phyloP scores from a whole-genome alignment of 2,888 invertebrate genomes.

The Dicyrtoma fusca region DNA sequence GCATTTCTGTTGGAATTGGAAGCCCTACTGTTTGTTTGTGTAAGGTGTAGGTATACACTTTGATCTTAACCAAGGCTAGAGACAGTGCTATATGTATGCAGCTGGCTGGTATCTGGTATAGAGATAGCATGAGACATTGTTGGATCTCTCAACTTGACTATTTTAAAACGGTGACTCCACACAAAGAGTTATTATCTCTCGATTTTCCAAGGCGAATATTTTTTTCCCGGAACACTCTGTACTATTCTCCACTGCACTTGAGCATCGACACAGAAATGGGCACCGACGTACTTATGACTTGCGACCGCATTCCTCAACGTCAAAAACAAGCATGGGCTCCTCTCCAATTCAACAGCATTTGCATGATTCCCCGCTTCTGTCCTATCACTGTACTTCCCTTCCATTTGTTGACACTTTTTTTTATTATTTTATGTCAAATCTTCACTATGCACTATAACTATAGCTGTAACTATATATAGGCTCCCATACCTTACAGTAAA shows the following conservation, averaged over 20 bases:
- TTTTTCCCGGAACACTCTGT: no score
- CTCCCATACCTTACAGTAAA: no score
- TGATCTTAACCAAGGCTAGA: no score
- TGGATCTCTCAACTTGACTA: not conserved
- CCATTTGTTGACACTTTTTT: no score
- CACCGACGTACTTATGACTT: not conserved
- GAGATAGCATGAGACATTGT: not conserved
- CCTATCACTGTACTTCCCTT: not conserved
- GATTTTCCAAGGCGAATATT: no score
- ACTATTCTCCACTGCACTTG: not conserved
- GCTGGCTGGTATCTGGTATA: not conserved
- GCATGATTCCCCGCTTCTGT: not conserved
- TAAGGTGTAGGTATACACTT: no score
- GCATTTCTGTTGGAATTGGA: no score
- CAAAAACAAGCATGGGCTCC: conserved; percentile 6
- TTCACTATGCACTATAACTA: no score
- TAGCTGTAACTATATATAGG: no score
- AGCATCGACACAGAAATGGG: no score
- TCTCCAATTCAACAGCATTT: conserved; percentile 20
- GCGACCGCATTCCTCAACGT: conserved; percentile 19
- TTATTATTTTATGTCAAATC: no score
- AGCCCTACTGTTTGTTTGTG: no score
- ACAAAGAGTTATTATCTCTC: not conserved
- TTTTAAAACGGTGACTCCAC: not conserved
- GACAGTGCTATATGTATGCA: conserved; percentile 6